phyloP scores from a whole-genome alignment of 2,797 vertebrate species.

The Protosalanx chinensis region DNA sequence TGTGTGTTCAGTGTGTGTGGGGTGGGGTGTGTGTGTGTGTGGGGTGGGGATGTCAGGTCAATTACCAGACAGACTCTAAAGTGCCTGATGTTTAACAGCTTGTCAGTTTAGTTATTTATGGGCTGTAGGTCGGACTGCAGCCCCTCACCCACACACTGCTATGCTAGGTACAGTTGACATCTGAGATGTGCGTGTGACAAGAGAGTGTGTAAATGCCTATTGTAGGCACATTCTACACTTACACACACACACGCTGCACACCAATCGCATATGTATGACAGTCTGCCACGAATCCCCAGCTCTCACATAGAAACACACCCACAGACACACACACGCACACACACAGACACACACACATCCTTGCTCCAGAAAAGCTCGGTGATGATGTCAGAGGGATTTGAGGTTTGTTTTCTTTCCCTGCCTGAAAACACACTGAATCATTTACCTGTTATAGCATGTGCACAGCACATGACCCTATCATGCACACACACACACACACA shows the following conservation, averaged over 20 bases:
- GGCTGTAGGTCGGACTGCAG: neutral
- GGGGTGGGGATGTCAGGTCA: neutral
- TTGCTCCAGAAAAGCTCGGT: neutral
- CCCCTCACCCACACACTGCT: neutral
- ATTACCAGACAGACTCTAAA: conserved; percentile 1
- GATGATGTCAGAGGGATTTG: conserved; percentile 9
- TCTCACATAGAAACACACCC: conserved; percentile 19
- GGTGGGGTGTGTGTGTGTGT: neutral
- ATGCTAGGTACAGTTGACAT: no score
- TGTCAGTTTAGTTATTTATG: neutral
- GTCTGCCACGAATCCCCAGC: conserved; percentile 35
- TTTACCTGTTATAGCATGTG: conserved; percentile 44
- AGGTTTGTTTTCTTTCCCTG: conserved; percentile 32
- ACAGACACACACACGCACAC: no score
- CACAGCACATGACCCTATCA: conserved; percentile 11
- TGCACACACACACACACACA: conserved; percentile 4
- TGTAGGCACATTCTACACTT: neutral
- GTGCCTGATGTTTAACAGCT: neutral
- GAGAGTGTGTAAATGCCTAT: no score
- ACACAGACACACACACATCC: neutral
- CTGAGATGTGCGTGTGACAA: no score
- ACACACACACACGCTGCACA: conserved; percentile 34
- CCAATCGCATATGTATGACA: conserved; percentile 30
- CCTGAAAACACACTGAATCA: conserved; percentile 35
- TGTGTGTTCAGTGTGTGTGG: neutral